Percentiles rank a stretch among this genome's conserved stretches.
Conservation (phyloP, 2,888 invertebrate species). For the Polyommatus iphigenia region DNA sequence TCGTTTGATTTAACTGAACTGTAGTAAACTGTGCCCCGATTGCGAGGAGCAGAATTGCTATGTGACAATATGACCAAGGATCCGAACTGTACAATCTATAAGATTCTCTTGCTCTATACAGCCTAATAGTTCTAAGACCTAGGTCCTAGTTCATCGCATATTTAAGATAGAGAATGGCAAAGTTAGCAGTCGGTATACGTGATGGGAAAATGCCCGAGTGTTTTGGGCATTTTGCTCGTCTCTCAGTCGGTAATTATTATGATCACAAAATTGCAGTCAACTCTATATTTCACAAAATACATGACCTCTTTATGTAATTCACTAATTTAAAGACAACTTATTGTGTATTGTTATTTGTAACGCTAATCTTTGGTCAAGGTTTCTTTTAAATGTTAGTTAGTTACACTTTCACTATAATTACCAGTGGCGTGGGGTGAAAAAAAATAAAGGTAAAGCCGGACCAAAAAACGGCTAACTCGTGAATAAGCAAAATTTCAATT, state of each 20-base stretch:
- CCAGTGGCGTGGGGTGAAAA: too few relatives aligned
- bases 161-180: background rate
- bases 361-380: conserved; percentile 2
- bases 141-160: background rate
- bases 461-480: too few relatives aligned
- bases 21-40: too few relatives aligned
- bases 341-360: background rate
- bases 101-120: too few relatives aligned
- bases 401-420: background rate
- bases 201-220: background rate
- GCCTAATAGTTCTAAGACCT: too few relatives aligned
- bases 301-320: conserved; percentile 11
- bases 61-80: too few relatives aligned
- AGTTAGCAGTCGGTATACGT: background rate
- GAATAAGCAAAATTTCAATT: too few relatives aligned
- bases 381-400: background rate
- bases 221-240: too few relatives aligned
- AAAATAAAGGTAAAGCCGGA: too few relatives aligned
- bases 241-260: background rate
- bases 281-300: background rate
- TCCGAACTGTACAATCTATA: too few relatives aligned
- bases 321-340: background rate
- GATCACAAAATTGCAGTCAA: background rate
- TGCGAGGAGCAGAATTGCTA: too few relatives aligned
- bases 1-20: too few relatives aligned